Evolutionary conservation across 2,888 invertebrate genomes (phyloP), one percentile per base, ranked within the genome.

Genomic region (Ophion slaviceki): DNA sequence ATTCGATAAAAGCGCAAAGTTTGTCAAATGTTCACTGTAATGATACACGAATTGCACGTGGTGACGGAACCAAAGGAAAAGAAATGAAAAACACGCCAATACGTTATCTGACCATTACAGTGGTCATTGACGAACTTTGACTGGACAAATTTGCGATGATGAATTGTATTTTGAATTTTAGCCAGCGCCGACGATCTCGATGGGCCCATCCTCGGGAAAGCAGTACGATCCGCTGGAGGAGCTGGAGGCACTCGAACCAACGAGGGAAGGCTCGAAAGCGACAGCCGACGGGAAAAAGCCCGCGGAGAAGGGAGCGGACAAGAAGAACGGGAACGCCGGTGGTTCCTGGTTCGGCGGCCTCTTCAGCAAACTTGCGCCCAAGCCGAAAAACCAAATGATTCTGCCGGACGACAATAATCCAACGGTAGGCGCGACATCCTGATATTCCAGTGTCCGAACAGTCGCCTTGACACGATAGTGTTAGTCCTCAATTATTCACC

Each of bases 391-490:
- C 95, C 98, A 98, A 95, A 98, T 98, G 98, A 98, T 97, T 92
- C 95, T 99, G 89, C 99, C 99, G 0, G 98, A 99, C 94, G 99
- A 99, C 94, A 98, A 97, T 94, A 97, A 99, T 95, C 98, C 98
- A 87, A 95, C 97, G 87, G 98, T 98, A 95, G 96, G 96, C 95
- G 11, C 28, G 10, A n/a, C 40, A 36, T 36, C 28, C 20, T 28
- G 17, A 53, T 17, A 20, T 24, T 14, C 17, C 57, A 70, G 17
- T 28, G 28, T 53, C 47, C 32, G 28, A 20, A 10, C 11, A 28
- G 70, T 20, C 7, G 32, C 17, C 53, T 14, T 17, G 53, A 4
- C 53, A 14, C 53, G 17, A 40, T 40, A 8, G 7, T 40, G 40
- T 40, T 40, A 40, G 7, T 40, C 40, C 5, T 36, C 6, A 36